Conservation (phyloP, 2,797 vertebrate species). For the Neosalanx taihuensis region DNA sequence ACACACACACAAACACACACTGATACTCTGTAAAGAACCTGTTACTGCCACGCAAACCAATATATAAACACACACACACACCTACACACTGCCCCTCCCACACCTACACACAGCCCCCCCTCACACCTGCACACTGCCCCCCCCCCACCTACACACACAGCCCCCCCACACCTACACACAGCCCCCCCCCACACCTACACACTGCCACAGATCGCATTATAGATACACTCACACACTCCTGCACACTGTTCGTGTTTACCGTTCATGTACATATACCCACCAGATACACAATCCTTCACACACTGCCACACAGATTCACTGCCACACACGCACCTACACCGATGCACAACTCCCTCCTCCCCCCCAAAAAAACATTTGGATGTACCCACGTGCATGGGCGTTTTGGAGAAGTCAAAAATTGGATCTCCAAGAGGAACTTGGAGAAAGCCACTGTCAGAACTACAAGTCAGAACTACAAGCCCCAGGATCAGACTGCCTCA, state of each 20-base stretch:
- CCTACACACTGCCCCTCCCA: not conserved
- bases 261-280: too few species aligned
- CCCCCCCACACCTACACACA: not conserved
- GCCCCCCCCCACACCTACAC: conserved; percentile 2
- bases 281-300: conserved; percentile 7
- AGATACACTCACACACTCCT: not conserved
- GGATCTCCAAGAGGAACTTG: too few species aligned
- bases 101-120: conserved; percentile 6
- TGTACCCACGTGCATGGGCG: too few species aligned
- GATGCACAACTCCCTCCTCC: not conserved
- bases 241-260: not conserved
- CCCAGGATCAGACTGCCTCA: conserved; percentile 16
- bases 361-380: too few species aligned
- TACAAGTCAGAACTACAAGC: conserved; percentile 3
- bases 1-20: conserved; percentile 19
- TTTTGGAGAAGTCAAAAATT: too few species aligned
- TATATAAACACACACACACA: conserved; percentile 27
- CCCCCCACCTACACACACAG: not conserved
- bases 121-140: conserved; percentile 22
- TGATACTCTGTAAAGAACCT: not conserved
- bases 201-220: not conserved
- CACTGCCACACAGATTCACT: conserved; percentile 1
- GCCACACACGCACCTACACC: not conserved
- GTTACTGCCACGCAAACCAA: conserved; percentile 42
- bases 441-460: too few species aligned